Conservation (phyloP, 2,888 invertebrate genomes). For the Eupithecia subfuscata region DNA sequence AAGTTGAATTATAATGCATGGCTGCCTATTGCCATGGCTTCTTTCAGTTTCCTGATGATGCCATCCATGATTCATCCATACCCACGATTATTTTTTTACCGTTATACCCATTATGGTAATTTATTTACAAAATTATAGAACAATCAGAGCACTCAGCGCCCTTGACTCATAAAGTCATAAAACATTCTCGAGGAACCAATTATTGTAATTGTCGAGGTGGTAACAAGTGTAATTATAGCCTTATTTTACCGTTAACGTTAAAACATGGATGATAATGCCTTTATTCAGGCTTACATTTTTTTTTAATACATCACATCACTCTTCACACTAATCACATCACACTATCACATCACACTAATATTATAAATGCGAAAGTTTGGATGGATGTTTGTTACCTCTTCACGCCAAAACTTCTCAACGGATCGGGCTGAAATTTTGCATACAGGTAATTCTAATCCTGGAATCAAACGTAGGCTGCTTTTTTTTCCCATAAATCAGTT, state of each 20-base stretch:
- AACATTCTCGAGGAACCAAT: conserved; percentile 18
- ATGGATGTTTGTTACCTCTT: no score
- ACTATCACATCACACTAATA: no score
- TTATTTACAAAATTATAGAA: not conserved
- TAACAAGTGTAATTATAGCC: conserved; percentile 19
- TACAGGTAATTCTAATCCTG: no score
- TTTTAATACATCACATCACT: no score
- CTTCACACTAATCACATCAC: no score
- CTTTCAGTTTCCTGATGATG: not conserved
- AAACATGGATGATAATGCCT: not conserved
- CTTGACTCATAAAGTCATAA: conserved; percentile 25
- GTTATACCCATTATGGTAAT: not conserved
- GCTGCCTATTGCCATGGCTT: not conserved
- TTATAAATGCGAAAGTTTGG: no score
- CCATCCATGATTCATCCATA: not conserved
- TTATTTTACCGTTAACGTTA: conserved; percentile 12
- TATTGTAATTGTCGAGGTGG: conserved; percentile 22
- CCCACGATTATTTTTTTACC: not conserved
- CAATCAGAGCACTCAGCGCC: conserved; percentile 23
- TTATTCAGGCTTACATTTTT: not conserved
- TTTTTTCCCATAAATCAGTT: no score
- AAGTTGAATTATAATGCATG: no score
- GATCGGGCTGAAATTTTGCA: no score
- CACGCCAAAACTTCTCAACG: no score
- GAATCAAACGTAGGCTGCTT: no score